Evolutionary conservation across 2,888 invertebrate species (phyloP).

Genomic region (Pardosa pseudoannulata): DNA sequence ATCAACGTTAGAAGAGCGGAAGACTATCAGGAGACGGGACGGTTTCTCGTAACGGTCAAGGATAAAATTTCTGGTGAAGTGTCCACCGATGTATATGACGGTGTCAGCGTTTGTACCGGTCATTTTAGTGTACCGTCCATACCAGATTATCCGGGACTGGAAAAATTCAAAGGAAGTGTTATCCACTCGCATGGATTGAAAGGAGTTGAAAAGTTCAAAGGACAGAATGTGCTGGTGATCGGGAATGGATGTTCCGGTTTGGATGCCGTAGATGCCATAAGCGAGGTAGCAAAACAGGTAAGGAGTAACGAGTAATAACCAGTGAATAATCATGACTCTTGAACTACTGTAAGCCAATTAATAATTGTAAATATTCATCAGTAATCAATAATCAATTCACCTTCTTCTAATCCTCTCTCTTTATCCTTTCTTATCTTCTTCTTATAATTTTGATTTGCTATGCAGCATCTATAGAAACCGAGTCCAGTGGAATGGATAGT

Average conservation of each 20-base stretch:
- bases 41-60: slow-evolving; percentile 72
- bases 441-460: too few species aligned
- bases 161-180: slow-evolving; percentile 75
- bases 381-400: too few species aligned
- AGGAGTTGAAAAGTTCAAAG: slow-evolving; percentile 71
- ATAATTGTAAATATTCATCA: too few species aligned
- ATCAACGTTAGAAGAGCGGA: slow-evolving; percentile 27
- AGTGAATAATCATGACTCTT: too few species aligned
- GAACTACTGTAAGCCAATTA: too few species aligned
- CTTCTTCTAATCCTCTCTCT: too few species aligned
- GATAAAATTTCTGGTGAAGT: slow-evolving; percentile 22
- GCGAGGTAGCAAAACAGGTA: slow-evolving; percentile 64
- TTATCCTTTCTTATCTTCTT: too few species aligned
- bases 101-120: slow-evolving; percentile 79
- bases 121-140: slow-evolving; percentile 78
- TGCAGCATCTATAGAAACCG: too few species aligned
- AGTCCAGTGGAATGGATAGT: too few species aligned
- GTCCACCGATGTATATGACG: slow-evolving; percentile 75
- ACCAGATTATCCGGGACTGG: slow-evolving; percentile 77
- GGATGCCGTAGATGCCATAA: slow-evolving; percentile 68
- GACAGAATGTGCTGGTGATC: slow-evolving; percentile 78
- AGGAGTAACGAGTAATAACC: too few species aligned
- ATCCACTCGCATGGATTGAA: slow-evolving; percentile 74
- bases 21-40: slow-evolving; percentile 59
- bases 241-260: slow-evolving; percentile 79